Conservation (phyloP, 2,797 vertebrate genomes). For the Gymnothorax javanicus region DNA sequence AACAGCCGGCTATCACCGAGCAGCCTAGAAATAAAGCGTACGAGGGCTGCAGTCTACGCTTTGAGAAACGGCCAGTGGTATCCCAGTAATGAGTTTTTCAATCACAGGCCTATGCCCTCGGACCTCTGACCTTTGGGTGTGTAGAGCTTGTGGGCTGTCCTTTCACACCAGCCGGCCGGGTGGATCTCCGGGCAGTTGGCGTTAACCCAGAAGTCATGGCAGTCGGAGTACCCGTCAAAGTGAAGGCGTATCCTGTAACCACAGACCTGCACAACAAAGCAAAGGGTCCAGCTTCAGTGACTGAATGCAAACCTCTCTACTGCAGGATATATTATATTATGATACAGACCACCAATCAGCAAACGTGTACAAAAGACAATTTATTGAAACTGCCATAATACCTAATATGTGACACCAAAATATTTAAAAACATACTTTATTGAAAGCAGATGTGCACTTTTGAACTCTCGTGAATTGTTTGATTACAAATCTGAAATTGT, state of each 20-base stretch:
- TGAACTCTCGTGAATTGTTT: too few species aligned
- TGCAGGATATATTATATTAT: neutral
- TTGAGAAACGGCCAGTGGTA: too few species aligned
- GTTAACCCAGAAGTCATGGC: slow-evolving; percentile 98
- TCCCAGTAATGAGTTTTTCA: too few species aligned
- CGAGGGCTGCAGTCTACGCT: too few species aligned
- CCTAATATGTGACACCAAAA: too few species aligned
- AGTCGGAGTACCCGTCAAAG: slow-evolving; percentile 95
- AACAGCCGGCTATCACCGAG: too few species aligned
- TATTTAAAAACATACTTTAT: too few species aligned
- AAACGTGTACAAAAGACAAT: too few species aligned
- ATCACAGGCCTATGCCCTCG: neutral
- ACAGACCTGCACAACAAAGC: slow-evolving; percentile 77
- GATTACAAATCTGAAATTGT: too few species aligned
- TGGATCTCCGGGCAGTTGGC: slow-evolving; percentile 91
- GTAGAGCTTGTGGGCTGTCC: slow-evolving; percentile 91
- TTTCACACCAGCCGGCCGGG: slow-evolving; percentile 91
- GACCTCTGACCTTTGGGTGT: slow-evolving; percentile 88
- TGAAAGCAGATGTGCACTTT: too few species aligned
- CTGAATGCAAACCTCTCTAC: neutral
- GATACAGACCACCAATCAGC: neutral
- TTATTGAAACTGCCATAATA: too few species aligned
- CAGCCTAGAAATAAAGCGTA: too few species aligned
- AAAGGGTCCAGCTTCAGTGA: neutral
- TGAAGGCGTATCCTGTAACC: slow-evolving; percentile 94